phyloP scores from a whole-genome alignment of 2,113 vertebrate species.

The Gobiocypris rarus region DNA sequence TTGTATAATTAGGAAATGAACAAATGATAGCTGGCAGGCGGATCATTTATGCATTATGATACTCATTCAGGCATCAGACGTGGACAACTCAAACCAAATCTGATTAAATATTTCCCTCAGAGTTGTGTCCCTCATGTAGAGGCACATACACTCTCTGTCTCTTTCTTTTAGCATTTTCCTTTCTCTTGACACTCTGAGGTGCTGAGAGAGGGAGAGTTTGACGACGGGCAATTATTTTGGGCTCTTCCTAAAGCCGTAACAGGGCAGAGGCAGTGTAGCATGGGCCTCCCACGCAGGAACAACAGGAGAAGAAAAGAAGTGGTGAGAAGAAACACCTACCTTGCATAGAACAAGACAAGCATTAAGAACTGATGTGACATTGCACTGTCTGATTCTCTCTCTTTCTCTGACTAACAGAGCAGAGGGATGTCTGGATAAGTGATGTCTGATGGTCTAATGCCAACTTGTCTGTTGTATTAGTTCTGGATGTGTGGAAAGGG shows the following conservation, averaged over 20 bases:
- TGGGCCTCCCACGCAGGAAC: slow-evolving; percentile 12
- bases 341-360: slow-evolving; percentile 30
- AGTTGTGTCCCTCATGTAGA: neutral
- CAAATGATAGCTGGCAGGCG: slow-evolving; percentile 11
- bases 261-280: neutral
- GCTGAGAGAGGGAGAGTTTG: neutral
- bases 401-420: slow-evolving; percentile 27
- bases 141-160: neutral
- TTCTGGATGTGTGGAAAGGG: slow-evolving; percentile 34
- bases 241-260: neutral
- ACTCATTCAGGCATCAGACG: slow-evolving; percentile 13
- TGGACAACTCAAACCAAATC: neutral
- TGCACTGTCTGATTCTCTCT: slow-evolving; percentile 1
- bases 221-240: slow-evolving; percentile 6
- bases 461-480: slow-evolving; percentile 22
- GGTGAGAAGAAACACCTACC: slow-evolving; percentile 10
- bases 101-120: neutral
- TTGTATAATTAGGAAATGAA: slow-evolving; percentile 29
- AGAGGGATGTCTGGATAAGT: slow-evolving; percentile 27
- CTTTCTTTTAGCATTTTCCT: neutral
- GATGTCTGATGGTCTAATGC: slow-evolving; percentile 33
- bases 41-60: slow-evolving; percentile 20
- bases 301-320: slow-evolving; percentile 1
- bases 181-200: neutral
- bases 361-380: slow-evolving; percentile 23